Conservation (phyloP, 1,140 invertebrate species). For the Metaphire vulgaris region DNA sequence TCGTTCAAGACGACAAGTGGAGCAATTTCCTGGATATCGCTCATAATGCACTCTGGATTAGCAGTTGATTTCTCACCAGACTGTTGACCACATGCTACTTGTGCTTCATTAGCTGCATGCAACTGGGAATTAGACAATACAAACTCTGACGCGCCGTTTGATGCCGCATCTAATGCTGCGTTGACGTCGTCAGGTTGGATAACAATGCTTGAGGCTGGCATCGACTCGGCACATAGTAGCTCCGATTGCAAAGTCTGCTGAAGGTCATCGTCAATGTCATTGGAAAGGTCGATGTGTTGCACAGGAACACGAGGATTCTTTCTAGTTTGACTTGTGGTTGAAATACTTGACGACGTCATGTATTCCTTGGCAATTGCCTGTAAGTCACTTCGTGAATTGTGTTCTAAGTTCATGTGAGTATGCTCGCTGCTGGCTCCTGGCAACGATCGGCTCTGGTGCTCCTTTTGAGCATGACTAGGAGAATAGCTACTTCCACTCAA, state of each 20-base stretch:
- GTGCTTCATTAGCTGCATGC: too few species aligned
- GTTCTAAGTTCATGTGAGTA: too few species aligned
- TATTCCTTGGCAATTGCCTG: not conserved
- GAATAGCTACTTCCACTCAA: not conserved
- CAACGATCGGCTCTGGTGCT: not conserved
- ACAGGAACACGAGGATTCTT: not conserved
- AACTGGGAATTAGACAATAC: too few species aligned
- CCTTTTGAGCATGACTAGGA: not conserved
- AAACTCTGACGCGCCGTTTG: too few species aligned
- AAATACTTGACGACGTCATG: not conserved
- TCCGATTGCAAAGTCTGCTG: not conserved
- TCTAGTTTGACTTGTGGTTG: not conserved
- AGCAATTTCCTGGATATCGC: not conserved
- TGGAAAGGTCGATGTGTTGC: not conserved
- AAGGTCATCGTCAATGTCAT: not conserved
- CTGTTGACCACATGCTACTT: too few species aligned
- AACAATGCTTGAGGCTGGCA: not conserved
- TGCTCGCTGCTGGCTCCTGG: too few species aligned
- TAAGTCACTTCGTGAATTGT: not conserved
- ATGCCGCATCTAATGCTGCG: too few species aligned
- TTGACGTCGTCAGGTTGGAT: not conserved
- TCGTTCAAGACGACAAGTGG: not conserved
- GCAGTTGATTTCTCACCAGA: too few species aligned
- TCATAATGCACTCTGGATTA: too few species aligned
- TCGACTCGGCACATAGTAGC: not conserved